Conservation (phyloP, 2,113 vertebrate species). For the Hylia prasina region DNA sequence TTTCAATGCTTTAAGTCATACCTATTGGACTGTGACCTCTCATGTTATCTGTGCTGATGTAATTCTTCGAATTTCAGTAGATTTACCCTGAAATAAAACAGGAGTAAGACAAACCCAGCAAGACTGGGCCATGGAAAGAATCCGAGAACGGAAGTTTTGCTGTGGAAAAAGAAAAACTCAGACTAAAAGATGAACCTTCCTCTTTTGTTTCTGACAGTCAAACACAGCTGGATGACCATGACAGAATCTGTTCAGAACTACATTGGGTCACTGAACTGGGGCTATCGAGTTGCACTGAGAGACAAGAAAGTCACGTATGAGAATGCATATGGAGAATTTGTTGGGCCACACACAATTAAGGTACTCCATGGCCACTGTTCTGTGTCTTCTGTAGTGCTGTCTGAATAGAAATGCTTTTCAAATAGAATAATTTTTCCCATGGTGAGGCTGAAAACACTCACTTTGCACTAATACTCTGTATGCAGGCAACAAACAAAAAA, state of each 20-base stretch:
- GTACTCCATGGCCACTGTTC: slow-evolving; percentile 36
- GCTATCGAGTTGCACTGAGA: slow-evolving; percentile 74
- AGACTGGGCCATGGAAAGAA: neutral
- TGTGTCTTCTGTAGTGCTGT: neutral
- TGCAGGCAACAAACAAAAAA: slow-evolving; percentile 76
- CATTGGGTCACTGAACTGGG: slow-evolving; percentile 77
- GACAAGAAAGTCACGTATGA: slow-evolving; percentile 75
- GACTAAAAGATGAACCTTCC: neutral
- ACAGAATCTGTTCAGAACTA: slow-evolving; percentile 77
- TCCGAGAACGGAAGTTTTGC: neutral
- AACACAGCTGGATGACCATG: slow-evolving; percentile 80
- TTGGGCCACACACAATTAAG: slow-evolving; percentile 78
- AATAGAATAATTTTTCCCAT: neutral
- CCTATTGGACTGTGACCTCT: neutral
- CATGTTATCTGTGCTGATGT: neutral
- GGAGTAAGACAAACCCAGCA: neutral
- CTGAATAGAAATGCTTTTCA: neutral
- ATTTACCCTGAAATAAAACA: neutral
- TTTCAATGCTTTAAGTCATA: neutral
- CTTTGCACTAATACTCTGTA: neutral
- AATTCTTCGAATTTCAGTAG: neutral
- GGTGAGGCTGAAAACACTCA: neutral
- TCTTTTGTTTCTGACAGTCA: slow-evolving; percentile 58
- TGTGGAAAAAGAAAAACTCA: neutral
- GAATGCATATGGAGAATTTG: slow-evolving; percentile 76